Evolutionary conservation across 2,113 vertebrate species (phyloP).

Genomic region (Ramphastos sulfuratus): DNA sequence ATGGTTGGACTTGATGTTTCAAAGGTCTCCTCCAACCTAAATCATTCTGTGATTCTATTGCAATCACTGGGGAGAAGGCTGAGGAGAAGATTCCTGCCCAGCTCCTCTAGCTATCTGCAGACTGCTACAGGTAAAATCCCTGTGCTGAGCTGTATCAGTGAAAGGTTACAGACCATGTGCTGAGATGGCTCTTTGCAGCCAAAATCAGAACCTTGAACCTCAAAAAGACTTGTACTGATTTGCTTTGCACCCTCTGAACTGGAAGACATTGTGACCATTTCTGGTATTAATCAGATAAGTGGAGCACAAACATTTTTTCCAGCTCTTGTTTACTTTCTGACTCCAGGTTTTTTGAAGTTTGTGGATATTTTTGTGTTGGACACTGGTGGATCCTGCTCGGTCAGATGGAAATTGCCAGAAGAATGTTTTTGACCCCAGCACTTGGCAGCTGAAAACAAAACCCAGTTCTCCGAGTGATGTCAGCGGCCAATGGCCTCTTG

Average conservation of each 20-base stretch:
- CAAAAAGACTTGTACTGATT: neutral
- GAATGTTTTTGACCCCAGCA: neutral
- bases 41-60: neutral
- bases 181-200: neutral
- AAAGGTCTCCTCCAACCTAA: neutral
- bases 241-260: fast-evolving
- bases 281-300: neutral
- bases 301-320: neutral
- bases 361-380: neutral
- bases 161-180: neutral
- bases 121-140: fast-evolving
- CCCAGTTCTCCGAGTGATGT: neutral
- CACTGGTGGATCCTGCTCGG: neutral
- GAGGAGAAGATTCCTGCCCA: fast-evolving
- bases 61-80: neutral
- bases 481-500: neutral
- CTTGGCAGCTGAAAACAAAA: constrained; percentile 2
- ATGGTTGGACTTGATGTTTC: no score
- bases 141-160: neutral
- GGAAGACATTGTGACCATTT: neutral
- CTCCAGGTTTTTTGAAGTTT: neutral
- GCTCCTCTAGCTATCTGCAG: neutral
- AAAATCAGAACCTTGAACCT: neutral
- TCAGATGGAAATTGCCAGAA: neutral
- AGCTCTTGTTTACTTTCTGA: neutral